A percentile compares a stretch with the other conserved stretches of the same genome.
Conservation (phyloP, 2,888 invertebrate genomes). For the Tanytarsus gracilentus region DNA sequence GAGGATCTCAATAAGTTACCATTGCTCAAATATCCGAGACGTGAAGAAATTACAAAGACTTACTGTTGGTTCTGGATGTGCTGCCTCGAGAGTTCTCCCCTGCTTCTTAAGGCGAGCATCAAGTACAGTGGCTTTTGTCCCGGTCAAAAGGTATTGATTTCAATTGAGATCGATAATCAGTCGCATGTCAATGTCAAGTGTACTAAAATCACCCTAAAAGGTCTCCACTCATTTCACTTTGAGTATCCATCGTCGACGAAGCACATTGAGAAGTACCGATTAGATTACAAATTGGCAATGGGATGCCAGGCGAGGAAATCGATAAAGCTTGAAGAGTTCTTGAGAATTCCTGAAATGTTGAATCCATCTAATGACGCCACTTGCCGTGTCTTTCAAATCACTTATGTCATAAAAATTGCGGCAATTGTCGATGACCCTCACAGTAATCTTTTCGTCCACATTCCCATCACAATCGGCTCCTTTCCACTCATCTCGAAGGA, state of each 20-base stretch:
- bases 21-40: slow-evolving; percentile 1
- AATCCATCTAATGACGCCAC: neutral
- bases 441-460: neutral
- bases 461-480: neutral
- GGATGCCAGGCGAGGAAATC: neutral
- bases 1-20: slow-evolving; percentile 2
- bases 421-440: neutral
- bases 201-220: slow-evolving; percentile 2
- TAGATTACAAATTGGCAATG: slow-evolving; percentile 1
- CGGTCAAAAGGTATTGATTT: neutral
- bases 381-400: slow-evolving; percentile 4
- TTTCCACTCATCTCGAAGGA: slow-evolving; percentile 1
- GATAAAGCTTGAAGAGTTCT: neutral
- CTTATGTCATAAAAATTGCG: neutral
- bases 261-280: neutral
- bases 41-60: neutral
- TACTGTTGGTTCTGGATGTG: neutral
- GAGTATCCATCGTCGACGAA: slow-evolving; percentile 3
- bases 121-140: neutral
- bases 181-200: neutral
- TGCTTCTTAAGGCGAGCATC: neutral
- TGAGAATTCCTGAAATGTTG: slow-evolving; percentile 3
- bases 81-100: neutral
- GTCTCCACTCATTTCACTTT: slow-evolving; percentile 4
- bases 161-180: neutral